These are phyloP conservation scores for Lagodon rhomboides DNA, from an alignment of 2,797 vertebrate species.

Conservation along the genomic window DNA sequence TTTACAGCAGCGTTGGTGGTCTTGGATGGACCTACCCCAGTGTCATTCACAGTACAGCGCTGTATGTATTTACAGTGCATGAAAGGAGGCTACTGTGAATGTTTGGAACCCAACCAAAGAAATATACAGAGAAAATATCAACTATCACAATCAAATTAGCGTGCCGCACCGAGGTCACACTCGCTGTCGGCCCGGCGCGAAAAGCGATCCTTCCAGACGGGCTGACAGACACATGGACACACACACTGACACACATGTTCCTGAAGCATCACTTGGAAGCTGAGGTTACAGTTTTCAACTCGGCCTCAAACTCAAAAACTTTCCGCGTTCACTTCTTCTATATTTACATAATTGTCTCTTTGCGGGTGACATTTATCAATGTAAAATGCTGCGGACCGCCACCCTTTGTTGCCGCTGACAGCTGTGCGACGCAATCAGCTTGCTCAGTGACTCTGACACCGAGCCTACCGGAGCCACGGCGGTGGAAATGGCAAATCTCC, in stretches of 20 bases:
- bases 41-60: slow-evolving; percentile 45
- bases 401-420: slow-evolving; percentile 44
- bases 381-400: slow-evolving; percentile 29
- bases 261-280: slow-evolving; percentile 27
- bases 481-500: slow-evolving; percentile 63
- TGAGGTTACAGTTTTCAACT: slow-evolving; percentile 48
- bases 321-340: slow-evolving; percentile 42
- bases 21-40: slow-evolving; percentile 40
- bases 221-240: slow-evolving; percentile 31
- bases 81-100: slow-evolving; percentile 37
- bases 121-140: slow-evolving; percentile 65
- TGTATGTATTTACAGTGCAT: slow-evolving; percentile 44
- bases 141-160: slow-evolving; percentile 51
- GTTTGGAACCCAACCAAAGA: slow-evolving; percentile 59
- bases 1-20: slow-evolving; percentile 65
- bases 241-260: slow-evolving; percentile 14
- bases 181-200: slow-evolving; percentile 40
- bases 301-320: slow-evolving; percentile 22
- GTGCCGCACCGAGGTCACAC: slow-evolving; percentile 31
- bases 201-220: slow-evolving; percentile 39
- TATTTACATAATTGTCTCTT: slow-evolving; percentile 51
- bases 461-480: slow-evolving; percentile 39
- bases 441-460: slow-evolving; percentile 37
- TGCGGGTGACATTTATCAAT: slow-evolving; percentile 36
- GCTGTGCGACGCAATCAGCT: slow-evolving; percentile 48